Evolutionary conservation across 2,888 invertebrate species (phyloP).

Genomic region (Mesorhabditis sp.): DNA sequence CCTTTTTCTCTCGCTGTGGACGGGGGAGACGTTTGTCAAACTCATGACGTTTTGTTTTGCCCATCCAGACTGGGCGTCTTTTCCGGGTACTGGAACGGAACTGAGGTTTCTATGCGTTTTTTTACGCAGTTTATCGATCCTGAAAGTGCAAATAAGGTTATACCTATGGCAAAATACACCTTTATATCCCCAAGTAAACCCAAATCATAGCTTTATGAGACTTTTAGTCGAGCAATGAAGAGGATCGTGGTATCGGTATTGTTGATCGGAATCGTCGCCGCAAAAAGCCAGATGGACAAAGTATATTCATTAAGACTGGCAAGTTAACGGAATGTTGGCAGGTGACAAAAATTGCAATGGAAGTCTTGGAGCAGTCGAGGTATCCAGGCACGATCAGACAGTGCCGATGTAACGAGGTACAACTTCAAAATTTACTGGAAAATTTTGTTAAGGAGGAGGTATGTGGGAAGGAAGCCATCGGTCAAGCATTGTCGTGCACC

Average conservation of each 20-base stretch:
- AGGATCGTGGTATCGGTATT: background rate
- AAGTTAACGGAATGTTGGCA: background rate
- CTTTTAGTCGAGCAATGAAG: background rate
- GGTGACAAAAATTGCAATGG: conserved; percentile 4
- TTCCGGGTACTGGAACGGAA: no score
- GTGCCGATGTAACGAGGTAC: conserved; percentile 4
- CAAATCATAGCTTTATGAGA: background rate
- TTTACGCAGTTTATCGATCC: no score
- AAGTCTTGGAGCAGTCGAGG: background rate
- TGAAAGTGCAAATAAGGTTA: no score
- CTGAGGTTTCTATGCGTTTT: no score
- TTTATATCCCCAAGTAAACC: no score
- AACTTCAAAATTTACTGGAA: background rate
- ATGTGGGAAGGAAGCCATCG: background rate
- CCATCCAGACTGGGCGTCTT: no score
- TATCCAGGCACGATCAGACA: background rate
- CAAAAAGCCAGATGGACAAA: background rate
- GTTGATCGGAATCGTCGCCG: background rate
- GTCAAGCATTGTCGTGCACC: background rate
- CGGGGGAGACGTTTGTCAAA: no score
- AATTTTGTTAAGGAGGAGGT: background rate
- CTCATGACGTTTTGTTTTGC: no score
- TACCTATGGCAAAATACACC: no score
- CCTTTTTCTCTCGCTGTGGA: no score
- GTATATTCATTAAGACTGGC: background rate